Evolutionary conservation across 2,888 invertebrate species (phyloP), one percentile per base, ranked within the genome.

Genomic region (Drosophila nigritarsus): DNA sequence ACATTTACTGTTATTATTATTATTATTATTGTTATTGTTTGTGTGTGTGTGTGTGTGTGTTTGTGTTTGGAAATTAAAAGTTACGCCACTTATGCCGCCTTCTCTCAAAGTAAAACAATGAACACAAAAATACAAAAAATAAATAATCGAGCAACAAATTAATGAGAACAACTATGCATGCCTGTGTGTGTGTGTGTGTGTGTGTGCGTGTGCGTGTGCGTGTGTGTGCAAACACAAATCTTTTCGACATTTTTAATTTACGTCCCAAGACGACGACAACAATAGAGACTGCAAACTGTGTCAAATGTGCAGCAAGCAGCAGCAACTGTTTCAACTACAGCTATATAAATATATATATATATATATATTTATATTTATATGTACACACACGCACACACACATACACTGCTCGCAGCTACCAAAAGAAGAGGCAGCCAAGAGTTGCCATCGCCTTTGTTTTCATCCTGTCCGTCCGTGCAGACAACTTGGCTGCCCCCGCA

Each of bases 211-310:
- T 36, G 20, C 24, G n/a, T n/a, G 30, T 62, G 29, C 27, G 32
- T 59, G 24, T 11, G 24, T 45, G 54, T 36, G 20, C 24, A 50
- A 30, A 56, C 62, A 82, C 74, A 82, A 87, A 87, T 76, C 73
- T 80, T 73, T 82, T 64, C 70, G 73, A 77, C 75, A 70, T 68
- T 84, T 81, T 89, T 80, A 82, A 89, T 87, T 78, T 78, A 73
- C 69, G 66, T 60, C 70, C 48, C 62, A 77, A 51, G 61, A 55
- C 80, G 48, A 53, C 40, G 20, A 66, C 62, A 63, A 60, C 34
- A 66, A 27, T 38, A 38, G 29, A 38, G 38, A 54, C 54, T 63
- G 76, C 60, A 79, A 87, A 75, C 69, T 82, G 78, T 81, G 76
- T 78, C 82, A 87, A 73, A 80, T 68, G 62, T 66, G 65, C 83